These are phyloP conservation scores for Strigamia maritima DNA, from an alignment of 2,888 invertebrate genomes.

Conservation along the genomic window DNA sequence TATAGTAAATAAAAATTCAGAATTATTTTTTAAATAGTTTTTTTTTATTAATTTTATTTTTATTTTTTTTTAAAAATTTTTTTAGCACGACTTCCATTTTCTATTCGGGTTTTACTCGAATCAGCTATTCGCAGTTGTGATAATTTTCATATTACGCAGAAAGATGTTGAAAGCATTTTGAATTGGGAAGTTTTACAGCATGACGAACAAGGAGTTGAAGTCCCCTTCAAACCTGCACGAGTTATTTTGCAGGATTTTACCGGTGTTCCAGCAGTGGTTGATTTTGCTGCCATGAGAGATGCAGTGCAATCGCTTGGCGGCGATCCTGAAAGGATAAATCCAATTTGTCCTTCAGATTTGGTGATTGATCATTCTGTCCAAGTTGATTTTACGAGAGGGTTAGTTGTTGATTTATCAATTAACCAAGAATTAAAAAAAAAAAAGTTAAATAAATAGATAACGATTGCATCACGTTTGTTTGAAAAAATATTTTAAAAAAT, in stretches of 20 bases:
- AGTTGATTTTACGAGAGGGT: slow-evolving; percentile 78
- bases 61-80: slow-evolving; percentile 11
- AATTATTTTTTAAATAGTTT: not conserved
- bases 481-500: too few species aligned
- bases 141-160: slow-evolving; percentile 79
- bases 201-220: slow-evolving; percentile 68
- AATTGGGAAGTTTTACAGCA: slow-evolving; percentile 74
- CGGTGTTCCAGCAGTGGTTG: slow-evolving; percentile 96
- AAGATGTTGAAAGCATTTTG: slow-evolving; percentile 83
- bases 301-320: slow-evolving; percentile 83
- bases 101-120: slow-evolving; percentile 87
- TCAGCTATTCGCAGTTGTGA: slow-evolving; percentile 96
- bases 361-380: slow-evolving; percentile 98
- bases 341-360: slow-evolving; percentile 93
- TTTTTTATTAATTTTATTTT: slow-evolving; percentile 15
- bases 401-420: slow-evolving; percentile 44
- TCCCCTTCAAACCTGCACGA: slow-evolving; percentile 92
- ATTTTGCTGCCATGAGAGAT: slow-evolving; percentile 98
- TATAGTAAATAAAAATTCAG: slow-evolving; percentile 67
- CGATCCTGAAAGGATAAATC: slow-evolving; percentile 90
- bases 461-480: too few species aligned
- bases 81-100: slow-evolving; percentile 70
- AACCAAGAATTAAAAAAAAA: too few species aligned
- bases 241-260: slow-evolving; percentile 95
- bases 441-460: too few species aligned